Percentiles rank a stretch among this genome's conserved stretches.
phyloP scores from a whole-genome alignment of 2,888 invertebrate genomes.

The Linyphia triangularis region DNA sequence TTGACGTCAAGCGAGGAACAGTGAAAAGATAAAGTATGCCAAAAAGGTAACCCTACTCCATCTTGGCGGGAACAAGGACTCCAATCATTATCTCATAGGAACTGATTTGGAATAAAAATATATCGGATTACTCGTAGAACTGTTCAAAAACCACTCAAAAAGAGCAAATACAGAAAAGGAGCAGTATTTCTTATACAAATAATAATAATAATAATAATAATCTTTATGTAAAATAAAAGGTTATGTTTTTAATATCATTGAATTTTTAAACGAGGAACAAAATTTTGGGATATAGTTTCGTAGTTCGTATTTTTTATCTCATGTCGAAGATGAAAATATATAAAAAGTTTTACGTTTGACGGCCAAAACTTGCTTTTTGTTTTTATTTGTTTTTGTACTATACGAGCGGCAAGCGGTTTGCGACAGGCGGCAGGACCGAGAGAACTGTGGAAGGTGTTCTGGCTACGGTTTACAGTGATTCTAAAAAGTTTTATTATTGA shows the following conservation, averaged over 20 bases:
- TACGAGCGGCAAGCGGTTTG: too few species aligned
- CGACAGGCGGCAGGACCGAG: too few species aligned
- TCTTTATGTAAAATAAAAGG: background rate
- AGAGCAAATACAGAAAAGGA: conserved; percentile 44
- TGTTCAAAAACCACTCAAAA: conserved; percentile 63
- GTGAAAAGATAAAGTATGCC: background rate
- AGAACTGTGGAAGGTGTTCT: too few species aligned
- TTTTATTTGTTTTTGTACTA: too few species aligned
- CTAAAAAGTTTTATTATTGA: too few species aligned
- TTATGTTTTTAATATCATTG: background rate
- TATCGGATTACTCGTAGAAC: conserved; percentile 61
- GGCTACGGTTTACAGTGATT: too few species aligned
- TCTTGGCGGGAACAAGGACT: conserved; percentile 56
- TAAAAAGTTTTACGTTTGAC: too few species aligned
- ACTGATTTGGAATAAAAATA: conserved; percentile 64
- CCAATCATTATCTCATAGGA: conserved; percentile 71
- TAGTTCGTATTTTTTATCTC: too few species aligned
- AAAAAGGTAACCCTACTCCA: conserved; percentile 7
- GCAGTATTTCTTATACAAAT: background rate
- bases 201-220: background rate
- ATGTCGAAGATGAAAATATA: too few species aligned
- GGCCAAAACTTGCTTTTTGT: too few species aligned
- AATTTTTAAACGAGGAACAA: too few species aligned
- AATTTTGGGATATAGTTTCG: too few species aligned
- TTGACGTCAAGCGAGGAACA: background rate